Base-by-base conservation (phyloP, 2,888 invertebrate genomes). In the Cosmia trapezina region DNA sequence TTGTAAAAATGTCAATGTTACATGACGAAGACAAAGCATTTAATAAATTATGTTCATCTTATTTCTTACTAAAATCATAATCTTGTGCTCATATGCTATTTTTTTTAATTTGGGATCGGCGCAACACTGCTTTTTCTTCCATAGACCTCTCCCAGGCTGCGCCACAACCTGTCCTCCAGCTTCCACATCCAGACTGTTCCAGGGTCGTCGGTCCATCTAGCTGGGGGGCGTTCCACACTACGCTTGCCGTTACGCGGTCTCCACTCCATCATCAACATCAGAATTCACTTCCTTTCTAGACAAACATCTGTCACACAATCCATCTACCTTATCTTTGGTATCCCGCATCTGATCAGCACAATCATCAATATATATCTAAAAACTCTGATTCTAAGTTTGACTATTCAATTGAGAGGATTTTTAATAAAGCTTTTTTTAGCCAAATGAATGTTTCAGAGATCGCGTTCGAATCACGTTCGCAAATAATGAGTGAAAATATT, bases 401-500 rank as follows among this genome's bases (percentile, higher is more conserved):
- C 22, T 28, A 12, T n/a, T 67, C 4, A 28, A 17, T n/a, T 22
- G 0, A 53, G n/a, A 43, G n/a, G 5, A 9, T 43, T 49, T 33
- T 22, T 33, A 33, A 49, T 33, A 1, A 14, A 49, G 19, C 51
- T n/a, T 62, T 37, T 33, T 68, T 57, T 28, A 66, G 41, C 12
- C 11, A 22, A 47, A 11, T 51, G 0, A 47, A 59, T 47, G n/a
- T 19, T 47, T 45, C 37, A 14, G 28, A 53, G 17, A 57, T 62
- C 53, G 33, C 41, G 12, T 43, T 61, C n/a, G 43, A 60, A 56
- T 73, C 28, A 12, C 33, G 19, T 49, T 49, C 53, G 22, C 17
- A 19, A 66, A 60, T 77, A 67, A 45, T 41, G 47, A 64, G 45
- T 59, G 22, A 73, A 64, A 69, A 62, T 72, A 78, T 67, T 56